Evolutionary conservation across 1,140 invertebrate genomes (phyloP).

Genomic region (Trigoniulus corallinus): DNA sequence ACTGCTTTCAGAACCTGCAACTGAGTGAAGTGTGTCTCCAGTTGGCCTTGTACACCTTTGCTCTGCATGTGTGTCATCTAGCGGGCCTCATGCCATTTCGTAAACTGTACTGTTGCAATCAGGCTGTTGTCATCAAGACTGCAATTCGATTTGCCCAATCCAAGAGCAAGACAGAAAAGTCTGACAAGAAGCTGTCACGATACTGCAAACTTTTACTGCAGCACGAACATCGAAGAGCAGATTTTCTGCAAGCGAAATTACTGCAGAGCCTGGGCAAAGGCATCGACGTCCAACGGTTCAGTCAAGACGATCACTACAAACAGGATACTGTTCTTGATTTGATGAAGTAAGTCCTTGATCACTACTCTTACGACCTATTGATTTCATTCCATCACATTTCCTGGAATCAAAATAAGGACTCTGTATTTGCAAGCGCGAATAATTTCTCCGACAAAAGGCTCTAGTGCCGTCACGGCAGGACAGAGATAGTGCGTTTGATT

Average conservation of each 20-base stretch:
- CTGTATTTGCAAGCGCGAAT: too few relatives aligned
- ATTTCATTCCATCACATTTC: too few relatives aligned
- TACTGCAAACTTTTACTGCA: conserved; percentile 20
- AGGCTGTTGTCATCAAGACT: neutral
- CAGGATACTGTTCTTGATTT: conserved; percentile 33
- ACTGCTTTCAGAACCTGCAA: conserved; percentile 20
- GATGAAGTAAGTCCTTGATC: conserved; percentile 27
- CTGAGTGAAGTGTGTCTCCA: conserved; percentile 23
- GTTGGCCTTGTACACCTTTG: conserved; percentile 24
- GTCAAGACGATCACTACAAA: conserved; percentile 29
- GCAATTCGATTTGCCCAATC: neutral
- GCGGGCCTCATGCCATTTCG: conserved; percentile 8
- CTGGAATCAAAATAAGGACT: too few relatives aligned
- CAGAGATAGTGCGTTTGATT: too few relatives aligned
- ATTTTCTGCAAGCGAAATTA: conserved; percentile 27
- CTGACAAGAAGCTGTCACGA: conserved; percentile 13
- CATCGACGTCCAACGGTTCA: conserved; percentile 30
- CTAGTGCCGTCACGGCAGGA: too few relatives aligned
- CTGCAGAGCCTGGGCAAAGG: conserved; percentile 27
- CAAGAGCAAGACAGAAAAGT: neutral
- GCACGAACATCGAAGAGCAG: conserved; percentile 12
- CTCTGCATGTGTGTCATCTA: conserved; percentile 17
- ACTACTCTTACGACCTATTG: neutral
- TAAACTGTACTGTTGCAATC: neutral
- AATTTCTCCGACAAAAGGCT: too few relatives aligned